Percentiles rank a stretch among this genome's conserved stretches.
phyloP scores from a whole-genome alignment of 2,797 vertebrate genomes.

The Phyllotis vaccarum region DNA sequence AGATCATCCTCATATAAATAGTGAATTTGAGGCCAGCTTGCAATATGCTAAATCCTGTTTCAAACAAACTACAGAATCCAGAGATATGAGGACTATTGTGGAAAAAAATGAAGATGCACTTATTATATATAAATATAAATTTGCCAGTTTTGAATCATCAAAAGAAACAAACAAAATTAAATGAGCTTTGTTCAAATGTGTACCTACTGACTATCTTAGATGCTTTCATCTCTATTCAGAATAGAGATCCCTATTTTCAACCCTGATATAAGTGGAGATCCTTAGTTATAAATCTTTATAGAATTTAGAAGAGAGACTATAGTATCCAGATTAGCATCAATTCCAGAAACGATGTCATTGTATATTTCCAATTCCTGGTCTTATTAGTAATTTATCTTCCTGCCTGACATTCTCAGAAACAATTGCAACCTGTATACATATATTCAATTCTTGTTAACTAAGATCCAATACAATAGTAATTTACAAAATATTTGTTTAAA shows the following conservation, averaged over 20 bases:
- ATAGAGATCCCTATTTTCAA: not conserved
- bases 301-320: not conserved
- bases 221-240: not conserved
- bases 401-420: not conserved
- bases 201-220: not conserved
- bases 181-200: not conserved
- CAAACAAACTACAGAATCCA: not conserved
- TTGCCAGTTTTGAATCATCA: not conserved
- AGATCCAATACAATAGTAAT: not conserved
- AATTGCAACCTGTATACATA: not conserved
- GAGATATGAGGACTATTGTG: not conserved
- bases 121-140: not conserved
- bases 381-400: not conserved
- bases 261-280: not conserved
- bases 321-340: not conserved
- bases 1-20: not conserved
- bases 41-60: not conserved
- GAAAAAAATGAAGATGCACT: rapidly evolving
- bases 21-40: not conserved
- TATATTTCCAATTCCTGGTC: not conserved
- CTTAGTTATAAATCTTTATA: not conserved
- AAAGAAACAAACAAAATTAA: not conserved
- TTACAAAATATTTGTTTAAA: slow-evolving; percentile 54
- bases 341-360: not conserved
- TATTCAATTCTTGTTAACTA: not conserved